Conservation (phyloP, 1,140 invertebrate species). For the Cyphomyrmex costatus region DNA sequence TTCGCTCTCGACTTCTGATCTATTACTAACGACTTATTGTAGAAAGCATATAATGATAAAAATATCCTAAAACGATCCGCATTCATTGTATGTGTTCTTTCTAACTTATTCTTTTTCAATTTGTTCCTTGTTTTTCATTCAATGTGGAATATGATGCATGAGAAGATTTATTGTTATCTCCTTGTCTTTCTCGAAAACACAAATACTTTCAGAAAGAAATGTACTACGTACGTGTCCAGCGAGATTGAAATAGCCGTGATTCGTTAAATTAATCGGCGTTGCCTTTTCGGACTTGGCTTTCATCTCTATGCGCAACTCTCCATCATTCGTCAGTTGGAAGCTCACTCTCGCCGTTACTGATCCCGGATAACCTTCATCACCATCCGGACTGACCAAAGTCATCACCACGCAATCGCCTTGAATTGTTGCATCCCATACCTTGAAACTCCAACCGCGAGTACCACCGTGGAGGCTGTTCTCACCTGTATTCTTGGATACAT, state of each 20-base stretch:
- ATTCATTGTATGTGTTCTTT: neutral
- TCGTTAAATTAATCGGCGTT: slow-evolving; percentile 96
- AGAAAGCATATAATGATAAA: slow-evolving; percentile 1
- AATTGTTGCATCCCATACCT: slow-evolving; percentile 88
- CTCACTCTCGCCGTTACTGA: slow-evolving; percentile 89
- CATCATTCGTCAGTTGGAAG: slow-evolving; percentile 91
- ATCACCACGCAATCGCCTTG: slow-evolving; percentile 83
- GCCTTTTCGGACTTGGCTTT: slow-evolving; percentile 91
- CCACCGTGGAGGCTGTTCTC: slow-evolving; percentile 95
- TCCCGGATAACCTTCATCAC: slow-evolving; percentile 96
- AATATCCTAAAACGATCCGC: neutral
- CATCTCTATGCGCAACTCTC: slow-evolving; percentile 91
- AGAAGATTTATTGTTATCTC: neutral
- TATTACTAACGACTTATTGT: no score
- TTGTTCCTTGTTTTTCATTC: neutral
- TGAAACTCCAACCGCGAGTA: slow-evolving; percentile 94
- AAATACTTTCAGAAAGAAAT: neutral
- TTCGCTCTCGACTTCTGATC: no score
- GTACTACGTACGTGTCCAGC: slow-evolving; percentile 90
- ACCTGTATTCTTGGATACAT: slow-evolving; percentile 91
- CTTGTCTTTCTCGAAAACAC: neutral
- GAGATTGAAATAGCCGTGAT: slow-evolving; percentile 98
- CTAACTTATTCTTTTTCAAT: no score
- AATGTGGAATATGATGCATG: neutral
- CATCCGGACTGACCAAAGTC: slow-evolving; percentile 91